These are phyloP conservation scores for Helicoverpa assulta DNA, from an alignment of 2,888 invertebrate genomes.

Conservation along the genomic window DNA sequence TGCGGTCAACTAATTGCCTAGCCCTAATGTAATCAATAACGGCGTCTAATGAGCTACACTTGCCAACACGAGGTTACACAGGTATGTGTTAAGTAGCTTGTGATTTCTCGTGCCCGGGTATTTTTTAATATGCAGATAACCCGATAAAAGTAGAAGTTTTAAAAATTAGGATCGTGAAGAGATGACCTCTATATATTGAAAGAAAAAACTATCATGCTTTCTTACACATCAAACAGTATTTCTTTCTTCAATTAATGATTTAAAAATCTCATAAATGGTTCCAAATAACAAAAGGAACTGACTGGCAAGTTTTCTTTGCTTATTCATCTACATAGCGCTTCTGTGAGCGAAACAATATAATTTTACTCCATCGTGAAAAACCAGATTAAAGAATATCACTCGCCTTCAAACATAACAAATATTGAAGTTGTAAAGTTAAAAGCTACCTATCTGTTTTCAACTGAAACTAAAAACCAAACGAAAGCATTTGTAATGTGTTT, in stretches of 20 bases:
- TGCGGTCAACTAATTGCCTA: slow-evolving; percentile 26
- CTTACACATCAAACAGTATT: too few relatives aligned
- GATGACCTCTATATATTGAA: too few relatives aligned
- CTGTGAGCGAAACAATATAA: neutral
- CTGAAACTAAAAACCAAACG: neutral
- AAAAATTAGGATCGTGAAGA: too few relatives aligned
- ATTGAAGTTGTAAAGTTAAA: neutral
- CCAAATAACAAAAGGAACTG: neutral
- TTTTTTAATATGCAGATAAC: too few relatives aligned
- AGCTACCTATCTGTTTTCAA: neutral
- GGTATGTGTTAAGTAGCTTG: slow-evolving; percentile 4
- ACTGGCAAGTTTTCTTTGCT: neutral
- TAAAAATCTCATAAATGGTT: too few relatives aligned
- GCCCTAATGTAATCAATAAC: slow-evolving; percentile 38
- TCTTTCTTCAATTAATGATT: too few relatives aligned
- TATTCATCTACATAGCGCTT: neutral
- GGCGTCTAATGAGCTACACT: slow-evolving; percentile 17
- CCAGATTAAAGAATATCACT: neutral
- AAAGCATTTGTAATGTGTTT: neutral
- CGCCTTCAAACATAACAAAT: neutral
- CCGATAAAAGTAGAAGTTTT: too few relatives aligned
- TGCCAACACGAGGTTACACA: neutral
- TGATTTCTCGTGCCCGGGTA: neutral
- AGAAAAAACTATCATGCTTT: too few relatives aligned
- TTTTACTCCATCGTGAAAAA: neutral